A percentile compares a stretch with the other conserved stretches of the same genome.
These are phyloP conservation scores for Halcyon badia DNA, from an alignment of 2,797 vertebrate species.

Conservation along the genomic window DNA sequence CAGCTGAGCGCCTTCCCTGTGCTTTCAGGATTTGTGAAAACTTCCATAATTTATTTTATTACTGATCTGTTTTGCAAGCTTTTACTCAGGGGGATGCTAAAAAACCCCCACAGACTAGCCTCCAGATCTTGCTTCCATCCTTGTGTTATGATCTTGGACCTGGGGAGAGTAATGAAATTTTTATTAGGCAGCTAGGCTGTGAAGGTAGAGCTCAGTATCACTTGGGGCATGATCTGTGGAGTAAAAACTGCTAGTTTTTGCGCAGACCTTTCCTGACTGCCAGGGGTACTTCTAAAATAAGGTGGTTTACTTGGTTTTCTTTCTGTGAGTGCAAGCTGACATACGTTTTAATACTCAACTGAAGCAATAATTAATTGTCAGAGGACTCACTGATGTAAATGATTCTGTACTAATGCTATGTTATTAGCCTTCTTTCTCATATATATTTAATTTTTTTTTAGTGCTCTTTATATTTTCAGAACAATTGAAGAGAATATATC, in stretches of 20 bases:
- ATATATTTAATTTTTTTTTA: not conserved
- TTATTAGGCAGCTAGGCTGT: not conserved
- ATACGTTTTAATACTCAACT: not conserved
- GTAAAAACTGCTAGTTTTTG: not conserved
- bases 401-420: not conserved
- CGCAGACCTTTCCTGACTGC: not conserved
- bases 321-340: not conserved
- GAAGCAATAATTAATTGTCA: not conserved
- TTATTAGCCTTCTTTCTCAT: not conserved
- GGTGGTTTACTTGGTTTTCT: not conserved
- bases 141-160: not conserved
- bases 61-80: not conserved
- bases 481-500: not conserved
- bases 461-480: not conserved
- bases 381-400: not conserved
- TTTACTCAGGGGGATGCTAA: not conserved
- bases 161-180: not conserved
- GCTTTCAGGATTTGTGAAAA: not conserved
- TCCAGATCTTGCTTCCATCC: not conserved
- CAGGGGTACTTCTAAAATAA: not conserved
- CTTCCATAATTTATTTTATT: not conserved
- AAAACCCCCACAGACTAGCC: not conserved
- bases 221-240: not conserved
- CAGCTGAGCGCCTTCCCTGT: not conserved
- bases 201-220: not conserved